phyloP scores from a whole-genome alignment of 1,140 invertebrate species.

The Sycobia sp. region DNA sequence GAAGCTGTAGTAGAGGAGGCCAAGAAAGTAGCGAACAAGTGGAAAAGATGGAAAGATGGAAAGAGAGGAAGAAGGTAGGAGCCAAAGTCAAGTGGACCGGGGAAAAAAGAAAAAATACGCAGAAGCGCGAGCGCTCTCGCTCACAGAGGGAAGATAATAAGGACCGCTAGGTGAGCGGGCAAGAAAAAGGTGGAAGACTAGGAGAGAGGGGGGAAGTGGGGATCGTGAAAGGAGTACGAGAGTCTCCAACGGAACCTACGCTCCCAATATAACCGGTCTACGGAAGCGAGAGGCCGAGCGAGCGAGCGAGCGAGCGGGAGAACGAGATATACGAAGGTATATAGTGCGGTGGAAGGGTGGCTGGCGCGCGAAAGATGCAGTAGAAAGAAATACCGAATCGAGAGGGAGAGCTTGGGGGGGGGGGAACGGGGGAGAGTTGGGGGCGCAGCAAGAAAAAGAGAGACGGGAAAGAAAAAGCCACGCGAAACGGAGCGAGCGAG shows the following conservation, averaged over 20 bases:
- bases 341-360: no score
- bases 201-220: neutral
- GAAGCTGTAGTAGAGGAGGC: neutral
- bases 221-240: no score
- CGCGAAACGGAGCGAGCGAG: no score
- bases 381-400: conserved; percentile 41
- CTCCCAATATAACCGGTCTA: no score
- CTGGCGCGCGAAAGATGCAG: conserved; percentile 33
- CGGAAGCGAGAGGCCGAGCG: no score
- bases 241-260: no score
- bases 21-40: neutral
- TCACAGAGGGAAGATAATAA: neutral
- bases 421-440: conserved; percentile 27
- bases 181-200: neutral
- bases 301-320: no score
- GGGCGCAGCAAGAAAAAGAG: no score
- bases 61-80: neutral
- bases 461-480: no score
- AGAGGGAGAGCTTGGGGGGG: conserved; percentile 8
- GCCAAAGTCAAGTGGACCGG: neutral
- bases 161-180: neutral
- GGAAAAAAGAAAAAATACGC: neutral
- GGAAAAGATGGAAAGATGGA: no score
- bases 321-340: no score
- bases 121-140: no score